Evolutionary conservation across 1,140 invertebrate species (phyloP).

Genomic region (Drosophila repleta): DNA sequence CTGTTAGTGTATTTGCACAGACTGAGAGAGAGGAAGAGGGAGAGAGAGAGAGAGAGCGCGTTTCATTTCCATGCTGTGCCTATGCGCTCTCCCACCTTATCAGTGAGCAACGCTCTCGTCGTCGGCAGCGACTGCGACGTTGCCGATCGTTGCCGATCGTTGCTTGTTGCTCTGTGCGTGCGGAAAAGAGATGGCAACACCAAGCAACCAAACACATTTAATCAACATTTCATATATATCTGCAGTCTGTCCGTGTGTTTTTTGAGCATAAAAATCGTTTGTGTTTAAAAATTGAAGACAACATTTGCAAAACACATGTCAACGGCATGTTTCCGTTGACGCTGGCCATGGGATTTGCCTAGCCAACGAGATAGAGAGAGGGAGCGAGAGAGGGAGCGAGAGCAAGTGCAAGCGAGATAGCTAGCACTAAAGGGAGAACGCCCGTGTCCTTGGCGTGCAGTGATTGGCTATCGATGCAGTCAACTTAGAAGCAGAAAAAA

Average conservation of each 20-base stretch:
- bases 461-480: constrained; percentile 7
- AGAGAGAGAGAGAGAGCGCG: constrained; percentile 19
- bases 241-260: constrained; percentile 7
- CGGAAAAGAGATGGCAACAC: constrained; percentile 32
- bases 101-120: constrained; percentile 28
- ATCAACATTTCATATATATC: constrained; percentile 23
- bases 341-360: constrained; percentile 43
- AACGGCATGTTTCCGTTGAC: constrained; percentile 65
- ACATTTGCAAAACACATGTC: constrained; percentile 82
- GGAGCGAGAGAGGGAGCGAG: not conserved
- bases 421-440: constrained; percentile 2
- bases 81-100: constrained; percentile 46
- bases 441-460: constrained; percentile 28
- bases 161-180: constrained; percentile 36
- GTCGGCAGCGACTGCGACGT: constrained; percentile 2
- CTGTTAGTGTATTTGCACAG: constrained; percentile 7
- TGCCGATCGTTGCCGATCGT: constrained; percentile 56
- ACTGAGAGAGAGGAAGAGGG: not conserved
- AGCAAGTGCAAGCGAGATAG: not conserved
- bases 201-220: constrained; percentile 13
- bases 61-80: constrained; percentile 42
- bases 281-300: constrained; percentile 24
- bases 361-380: constrained; percentile 26
- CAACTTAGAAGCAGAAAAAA: constrained; percentile 50
- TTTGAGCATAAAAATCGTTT: constrained; percentile 17